Evolutionary conservation across 2,888 invertebrate genomes (phyloP), one percentile per base, ranked within the genome.

Genomic region (Lasioglossum figueresi): DNA sequence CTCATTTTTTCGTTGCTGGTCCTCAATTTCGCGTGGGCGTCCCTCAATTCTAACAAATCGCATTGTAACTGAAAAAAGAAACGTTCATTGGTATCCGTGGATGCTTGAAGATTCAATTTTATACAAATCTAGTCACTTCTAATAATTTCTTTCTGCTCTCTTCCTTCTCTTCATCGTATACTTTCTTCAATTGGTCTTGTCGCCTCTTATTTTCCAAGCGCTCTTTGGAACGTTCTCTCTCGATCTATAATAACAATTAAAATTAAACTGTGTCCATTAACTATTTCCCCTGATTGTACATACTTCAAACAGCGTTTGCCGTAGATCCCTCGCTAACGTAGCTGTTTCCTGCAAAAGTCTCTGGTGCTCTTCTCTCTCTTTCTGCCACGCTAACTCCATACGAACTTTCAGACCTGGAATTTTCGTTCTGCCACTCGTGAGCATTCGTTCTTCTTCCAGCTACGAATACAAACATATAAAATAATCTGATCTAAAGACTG

Each of bases 321-420:
- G 96, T 74, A 99, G 95, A 94, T 99, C 99, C 84, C 98, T 96
- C 0, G 98, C 98, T 84, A 99, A 96, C 0, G 98, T 98, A 63
- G 98, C 98, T 0, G 98, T 98, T 95, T 99, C 99, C 94, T 98
- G 98, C 48, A 99, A 95, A 63, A 99, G 95, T n/a, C 98, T 96
- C 91, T 98, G 98, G 92, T 98, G 98, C 92, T 99, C 98, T 94
- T 98, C 98, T 37, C 99, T 96, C 95, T 99, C 99, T 94, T 98
- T 99, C 93, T 98, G 98, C 99, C 99, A 99, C 0, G 98, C 98
- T 27, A 99, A 95, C 94, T 99, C 98, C 96, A 99, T 97, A 78
- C 98, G 97, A 2, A 98, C 98, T 92, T 98, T 97, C 90, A 98
- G 95, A 5, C 98, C 98, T 0, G 98, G 97, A 87, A 98, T 97